phyloP scores from a whole-genome alignment of 2,888 invertebrate genomes.

The Petrolisthes cinctipes region DNA sequence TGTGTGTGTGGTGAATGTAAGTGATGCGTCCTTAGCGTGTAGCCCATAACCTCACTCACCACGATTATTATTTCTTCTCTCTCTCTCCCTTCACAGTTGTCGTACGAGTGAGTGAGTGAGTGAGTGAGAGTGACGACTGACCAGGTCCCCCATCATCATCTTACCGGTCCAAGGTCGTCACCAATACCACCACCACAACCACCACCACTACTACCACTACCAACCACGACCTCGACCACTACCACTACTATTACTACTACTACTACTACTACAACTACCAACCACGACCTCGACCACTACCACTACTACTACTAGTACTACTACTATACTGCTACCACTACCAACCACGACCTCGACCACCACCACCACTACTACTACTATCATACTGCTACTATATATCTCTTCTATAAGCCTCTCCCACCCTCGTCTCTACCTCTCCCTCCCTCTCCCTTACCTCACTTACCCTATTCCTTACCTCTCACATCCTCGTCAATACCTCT shows the following conservation, averaged over 20 bases:
- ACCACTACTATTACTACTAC: conserved; percentile 1
- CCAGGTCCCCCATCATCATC: background rate
- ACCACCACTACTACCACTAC: background rate
- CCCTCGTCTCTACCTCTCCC: background rate
- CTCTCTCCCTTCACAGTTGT: background rate
- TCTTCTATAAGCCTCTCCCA: background rate
- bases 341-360: background rate
- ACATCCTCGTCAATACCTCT: background rate
- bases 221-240: background rate
- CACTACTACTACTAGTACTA: no score
- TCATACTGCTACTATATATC: background rate
- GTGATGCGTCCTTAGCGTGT: background rate
- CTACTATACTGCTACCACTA: no score
- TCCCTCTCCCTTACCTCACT: background rate
- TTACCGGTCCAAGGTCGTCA: background rate
- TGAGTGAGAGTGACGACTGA: no score
- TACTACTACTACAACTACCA: conserved; percentile 18
- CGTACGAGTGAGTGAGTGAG: no score
- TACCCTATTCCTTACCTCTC: background rate
- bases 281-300: no score
- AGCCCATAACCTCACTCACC: background rate
- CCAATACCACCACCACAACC: background rate
- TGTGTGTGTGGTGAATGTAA: no score
- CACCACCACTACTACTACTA: background rate
- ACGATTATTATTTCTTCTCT: background rate